These are phyloP conservation scores for Nannoperca australis DNA, from an alignment of 2,797 vertebrate genomes.

Conservation along the genomic window DNA sequence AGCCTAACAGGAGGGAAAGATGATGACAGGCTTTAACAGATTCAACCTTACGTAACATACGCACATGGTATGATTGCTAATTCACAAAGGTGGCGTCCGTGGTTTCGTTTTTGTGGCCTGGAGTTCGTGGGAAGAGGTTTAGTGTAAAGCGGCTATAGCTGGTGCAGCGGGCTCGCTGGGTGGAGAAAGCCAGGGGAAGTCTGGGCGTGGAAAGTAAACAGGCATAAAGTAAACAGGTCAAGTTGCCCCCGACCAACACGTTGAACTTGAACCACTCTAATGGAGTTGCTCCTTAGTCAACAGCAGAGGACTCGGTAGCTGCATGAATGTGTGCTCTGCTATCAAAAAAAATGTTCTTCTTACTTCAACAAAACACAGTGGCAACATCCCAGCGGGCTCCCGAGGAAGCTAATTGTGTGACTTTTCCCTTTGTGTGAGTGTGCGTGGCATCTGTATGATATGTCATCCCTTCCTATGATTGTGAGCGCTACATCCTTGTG, in stretches of 20 bases:
- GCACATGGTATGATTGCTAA: not conserved
- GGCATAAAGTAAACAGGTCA: conserved; percentile 42
- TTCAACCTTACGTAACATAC: not conserved
- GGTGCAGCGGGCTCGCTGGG: conserved; percentile 13
- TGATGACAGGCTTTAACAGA: not conserved
- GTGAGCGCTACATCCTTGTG: conserved; percentile 56
- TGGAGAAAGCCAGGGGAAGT: conserved; percentile 15
- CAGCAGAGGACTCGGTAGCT: not conserved
- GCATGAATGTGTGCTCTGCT: not conserved
- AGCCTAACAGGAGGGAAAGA: not conserved
- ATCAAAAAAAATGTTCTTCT: not conserved
- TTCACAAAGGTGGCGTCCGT: not conserved
- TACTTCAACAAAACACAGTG: conserved; percentile 6
- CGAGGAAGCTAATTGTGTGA: not conserved
- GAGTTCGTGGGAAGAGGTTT: conserved; percentile 17
- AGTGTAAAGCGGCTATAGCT: not conserved
- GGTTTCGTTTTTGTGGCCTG: not conserved
- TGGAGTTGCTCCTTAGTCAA: conserved; percentile 14
- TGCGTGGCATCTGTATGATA: conserved; percentile 28
- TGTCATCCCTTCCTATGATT: conserved; percentile 40
- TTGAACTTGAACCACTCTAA: conserved; percentile 26
- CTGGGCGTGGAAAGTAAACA: conserved; percentile 34
- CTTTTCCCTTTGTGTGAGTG: conserved; percentile 13
- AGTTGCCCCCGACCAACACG: conserved; percentile 40
- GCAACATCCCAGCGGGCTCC: not conserved